These are phyloP conservation scores for Beroe forskalii DNA, from an alignment of 37 sponge, comb jelly and placozoan genomes.

Conservation along the genomic window DNA sequence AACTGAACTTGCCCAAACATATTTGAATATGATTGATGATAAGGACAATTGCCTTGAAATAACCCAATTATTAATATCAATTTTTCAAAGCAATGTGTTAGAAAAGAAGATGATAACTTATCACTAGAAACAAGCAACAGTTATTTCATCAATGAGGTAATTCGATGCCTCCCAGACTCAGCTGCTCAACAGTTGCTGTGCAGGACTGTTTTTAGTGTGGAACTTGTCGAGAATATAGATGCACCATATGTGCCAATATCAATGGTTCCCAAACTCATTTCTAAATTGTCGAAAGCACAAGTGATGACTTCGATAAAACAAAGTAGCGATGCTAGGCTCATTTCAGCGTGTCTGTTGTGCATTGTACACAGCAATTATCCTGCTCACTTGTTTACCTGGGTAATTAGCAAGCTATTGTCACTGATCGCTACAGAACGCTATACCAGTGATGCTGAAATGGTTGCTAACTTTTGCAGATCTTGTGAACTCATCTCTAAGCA, in stretches of 20 bases:
- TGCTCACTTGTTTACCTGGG: background rate
- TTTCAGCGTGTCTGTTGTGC: conserved; percentile 45
- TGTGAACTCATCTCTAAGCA: conserved; percentile 29
- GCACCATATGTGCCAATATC: background rate
- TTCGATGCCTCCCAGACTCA: conserved; percentile 3
- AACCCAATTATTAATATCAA: background rate
- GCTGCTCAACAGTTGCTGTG: background rate
- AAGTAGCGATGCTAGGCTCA: background rate
- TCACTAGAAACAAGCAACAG: background rate
- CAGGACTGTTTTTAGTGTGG: background rate
- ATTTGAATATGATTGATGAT: background rate
- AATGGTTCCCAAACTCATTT: conserved; percentile 14
- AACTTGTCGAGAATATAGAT: background rate
- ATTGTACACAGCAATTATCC: conserved; percentile 22
- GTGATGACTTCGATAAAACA: background rate
- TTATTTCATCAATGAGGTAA: background rate
- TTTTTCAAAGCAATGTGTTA: background rate
- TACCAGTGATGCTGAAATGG: background rate
- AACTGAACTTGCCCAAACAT: background rate
- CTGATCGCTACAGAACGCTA: background rate
- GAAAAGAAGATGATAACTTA: background rate
- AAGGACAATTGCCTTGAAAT: background rate
- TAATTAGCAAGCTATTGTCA: background rate
- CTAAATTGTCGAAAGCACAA: conserved; percentile 15
- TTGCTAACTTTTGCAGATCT: background rate